These are phyloP conservation scores for Drosophila emarginata DNA, from an alignment of 2,888 invertebrate genomes.

Conservation along the genomic window DNA sequence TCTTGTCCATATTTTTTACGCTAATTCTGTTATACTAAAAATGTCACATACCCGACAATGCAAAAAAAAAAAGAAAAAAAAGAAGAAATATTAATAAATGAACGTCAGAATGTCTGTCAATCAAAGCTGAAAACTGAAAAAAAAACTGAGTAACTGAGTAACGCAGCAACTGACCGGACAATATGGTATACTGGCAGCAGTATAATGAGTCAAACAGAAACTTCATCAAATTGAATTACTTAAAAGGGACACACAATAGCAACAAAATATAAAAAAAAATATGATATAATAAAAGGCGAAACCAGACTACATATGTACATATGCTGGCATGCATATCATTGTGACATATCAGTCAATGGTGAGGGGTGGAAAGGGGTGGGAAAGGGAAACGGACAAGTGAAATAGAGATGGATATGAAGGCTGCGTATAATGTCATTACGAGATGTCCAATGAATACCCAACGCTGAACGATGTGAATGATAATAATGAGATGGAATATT, in stretches of 20 bases:
- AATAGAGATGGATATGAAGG: neutral
- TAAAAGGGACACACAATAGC: conserved; percentile 5
- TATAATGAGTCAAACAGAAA: conserved; percentile 10
- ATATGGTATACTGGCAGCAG: neutral
- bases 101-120: conserved; percentile 44
- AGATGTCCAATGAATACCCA: neutral
- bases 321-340: conserved; percentile 6
- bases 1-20: conserved; percentile 17
- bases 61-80: conserved; percentile 5
- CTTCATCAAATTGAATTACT: conserved; percentile 32
- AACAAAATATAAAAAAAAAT: neutral
- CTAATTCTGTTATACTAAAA: conserved; percentile 48
- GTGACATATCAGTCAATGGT: neutral
- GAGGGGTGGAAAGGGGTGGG: too few species aligned
- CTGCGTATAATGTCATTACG: neutral
- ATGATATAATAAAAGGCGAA: neutral
- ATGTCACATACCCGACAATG: conserved; percentile 36
- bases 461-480: neutral
- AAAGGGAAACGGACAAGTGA: neutral
- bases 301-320: neutral
- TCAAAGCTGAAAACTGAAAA: conserved; percentile 23
- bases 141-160: neutral
- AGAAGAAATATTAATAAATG: neutral
- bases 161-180: conserved; percentile 7
- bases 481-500: neutral